Evolutionary conservation across 2,113 vertebrate species (phyloP).

Genomic region (Xenopus tropicalis): UCB_Xtro_10.0 CM004447.2:103329501-103330000

Average conservation of each 20-base stretch:
- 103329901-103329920: constrained; percentile 44
- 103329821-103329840: neutral
- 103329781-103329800: no score
- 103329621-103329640: no score
- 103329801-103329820: no score
- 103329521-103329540: constrained; percentile 91
- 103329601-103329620: neutral
- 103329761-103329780: no score
- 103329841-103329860: constrained; percentile 66
- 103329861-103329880: constrained; percentile 68
- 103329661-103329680: neutral
- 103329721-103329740: constrained; percentile 12
- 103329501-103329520: constrained; percentile 94
- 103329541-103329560: constrained; percentile 99
- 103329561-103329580: constrained; percentile 88
- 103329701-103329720: neutral
- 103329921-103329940: no score
- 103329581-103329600: constrained; percentile 59
- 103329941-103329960: no score
- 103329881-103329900: constrained; percentile 67
- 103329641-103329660: no score
- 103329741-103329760: no score
- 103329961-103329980: no score
- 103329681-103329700: no score
- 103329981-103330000: no score